Conservation (phyloP, 1,140 invertebrate species). For the Gryllus bimaculatus region DNA sequence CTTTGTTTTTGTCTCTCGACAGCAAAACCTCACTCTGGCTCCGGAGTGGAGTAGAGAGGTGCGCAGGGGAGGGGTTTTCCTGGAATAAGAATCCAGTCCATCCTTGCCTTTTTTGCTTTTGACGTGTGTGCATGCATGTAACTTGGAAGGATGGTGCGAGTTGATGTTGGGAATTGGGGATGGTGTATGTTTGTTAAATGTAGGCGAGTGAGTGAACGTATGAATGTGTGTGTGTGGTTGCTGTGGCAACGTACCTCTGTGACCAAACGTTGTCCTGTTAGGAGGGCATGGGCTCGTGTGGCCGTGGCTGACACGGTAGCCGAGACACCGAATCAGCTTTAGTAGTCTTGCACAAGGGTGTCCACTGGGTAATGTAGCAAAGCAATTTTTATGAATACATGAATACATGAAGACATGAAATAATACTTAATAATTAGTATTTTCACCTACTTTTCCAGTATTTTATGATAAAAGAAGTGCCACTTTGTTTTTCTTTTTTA, state of each 20-base stretch:
- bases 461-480: conserved; percentile 22
- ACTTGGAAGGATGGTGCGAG: neutral
- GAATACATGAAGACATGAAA: neutral
- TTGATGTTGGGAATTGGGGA: neutral
- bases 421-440: conserved; percentile 1
- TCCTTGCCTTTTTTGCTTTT: conserved; percentile 22
- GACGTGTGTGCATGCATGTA: conserved; percentile 11
- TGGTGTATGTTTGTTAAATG: conserved; percentile 8
- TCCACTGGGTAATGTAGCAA: conserved; percentile 1
- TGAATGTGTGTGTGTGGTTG: neutral
- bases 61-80: conserved; percentile 10
- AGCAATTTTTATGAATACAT: neutral
- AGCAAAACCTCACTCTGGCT: conserved; percentile 14
- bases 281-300: neutral
- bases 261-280: conserved; percentile 14
- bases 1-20: conserved; percentile 15
- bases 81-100: conserved; percentile 22
- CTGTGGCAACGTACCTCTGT: conserved; percentile 18
- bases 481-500: conserved; percentile 14
- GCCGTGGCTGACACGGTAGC: neutral
- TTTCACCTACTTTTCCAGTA: conserved; percentile 20
- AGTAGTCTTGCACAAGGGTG: conserved; percentile 6
- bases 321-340: conserved; percentile 6
- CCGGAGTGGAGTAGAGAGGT: neutral
- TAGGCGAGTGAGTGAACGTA: neutral